These are phyloP conservation scores for Malurus melanocephalus DNA, from an alignment of 2,113 vertebrate genomes.

Conservation along the genomic window DNA sequence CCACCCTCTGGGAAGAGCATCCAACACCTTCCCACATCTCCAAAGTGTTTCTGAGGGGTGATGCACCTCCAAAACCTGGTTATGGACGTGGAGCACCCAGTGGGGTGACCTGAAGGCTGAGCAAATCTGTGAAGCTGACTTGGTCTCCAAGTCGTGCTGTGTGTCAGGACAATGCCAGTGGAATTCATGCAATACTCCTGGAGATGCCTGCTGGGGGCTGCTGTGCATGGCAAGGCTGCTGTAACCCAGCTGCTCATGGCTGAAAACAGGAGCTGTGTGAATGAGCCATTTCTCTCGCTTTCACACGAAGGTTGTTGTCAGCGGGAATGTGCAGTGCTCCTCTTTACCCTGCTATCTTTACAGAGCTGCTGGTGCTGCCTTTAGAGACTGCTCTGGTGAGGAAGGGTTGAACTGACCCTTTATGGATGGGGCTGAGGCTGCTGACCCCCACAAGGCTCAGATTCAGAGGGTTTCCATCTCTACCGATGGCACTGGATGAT, in stretches of 20 bases:
- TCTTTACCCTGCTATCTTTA: neutral
- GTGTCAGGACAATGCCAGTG: fast-evolving
- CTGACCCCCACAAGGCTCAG: neutral
- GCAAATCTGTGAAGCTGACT: neutral
- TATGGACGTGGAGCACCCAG: neutral
- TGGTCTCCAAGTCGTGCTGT: neutral
- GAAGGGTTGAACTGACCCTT: neutral
- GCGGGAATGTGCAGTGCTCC: neutral
- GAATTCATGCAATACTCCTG: neutral
- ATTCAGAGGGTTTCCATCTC: neutral
- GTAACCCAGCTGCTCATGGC: neutral
- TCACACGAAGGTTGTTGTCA: neutral
- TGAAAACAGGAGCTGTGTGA: neutral
- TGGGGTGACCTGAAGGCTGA: neutral
- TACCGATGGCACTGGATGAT: neutral
- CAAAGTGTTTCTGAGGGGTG: neutral
- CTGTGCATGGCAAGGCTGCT: neutral
- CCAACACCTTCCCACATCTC: neutral
- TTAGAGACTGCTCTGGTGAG: neutral
- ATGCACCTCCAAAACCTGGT: neutral
- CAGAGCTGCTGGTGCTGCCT: neutral
- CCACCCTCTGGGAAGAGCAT: neutral
- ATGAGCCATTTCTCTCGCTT: neutral
- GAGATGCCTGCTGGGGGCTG: neutral
- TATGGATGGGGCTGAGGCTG: neutral